Conservation (phyloP, 2,888 invertebrate species). For the Melanargia galathea region DNA sequence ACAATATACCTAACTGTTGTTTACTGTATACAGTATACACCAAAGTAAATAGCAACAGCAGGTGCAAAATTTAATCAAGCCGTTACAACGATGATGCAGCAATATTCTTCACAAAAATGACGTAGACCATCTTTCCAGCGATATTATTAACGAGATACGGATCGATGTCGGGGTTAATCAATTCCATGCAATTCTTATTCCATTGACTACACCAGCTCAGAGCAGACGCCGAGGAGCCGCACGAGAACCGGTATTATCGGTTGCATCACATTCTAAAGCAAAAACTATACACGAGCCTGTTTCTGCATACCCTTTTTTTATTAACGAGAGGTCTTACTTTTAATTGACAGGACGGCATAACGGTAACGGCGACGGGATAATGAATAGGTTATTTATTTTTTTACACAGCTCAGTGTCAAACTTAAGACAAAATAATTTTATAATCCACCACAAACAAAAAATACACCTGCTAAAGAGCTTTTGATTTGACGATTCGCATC, state of each 20-base stretch:
- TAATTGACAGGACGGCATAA: conserved; percentile 36
- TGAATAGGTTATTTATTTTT: conserved; percentile 15
- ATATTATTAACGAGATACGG: conserved; percentile 46
- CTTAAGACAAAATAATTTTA: not conserved
- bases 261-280: conserved; percentile 62
- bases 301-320: conserved; percentile 41
- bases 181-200: conserved; percentile 62
- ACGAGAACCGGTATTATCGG: conserved; percentile 68
- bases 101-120: not conserved
- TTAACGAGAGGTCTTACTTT: conserved; percentile 27
- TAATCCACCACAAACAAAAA: not conserved
- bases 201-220: conserved; percentile 63
- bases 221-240: conserved; percentile 76
- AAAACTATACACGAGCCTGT: conserved; percentile 47
- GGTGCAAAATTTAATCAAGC: conserved; percentile 11
- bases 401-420: not conserved
- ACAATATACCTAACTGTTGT: no score
- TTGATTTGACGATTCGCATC: not conserved
- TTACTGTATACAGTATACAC: not conserved
- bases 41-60: conserved; percentile 10
- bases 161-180: conserved; percentile 56
- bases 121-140: conserved; percentile 16
- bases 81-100: conserved; percentile 5
- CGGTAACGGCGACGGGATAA: conserved; percentile 26
- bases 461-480: not conserved